Evolutionary conservation across 2,888 invertebrate species (phyloP), one percentile per base, ranked within the genome.

Genomic region (Asteroscopus sphinx): DNA sequence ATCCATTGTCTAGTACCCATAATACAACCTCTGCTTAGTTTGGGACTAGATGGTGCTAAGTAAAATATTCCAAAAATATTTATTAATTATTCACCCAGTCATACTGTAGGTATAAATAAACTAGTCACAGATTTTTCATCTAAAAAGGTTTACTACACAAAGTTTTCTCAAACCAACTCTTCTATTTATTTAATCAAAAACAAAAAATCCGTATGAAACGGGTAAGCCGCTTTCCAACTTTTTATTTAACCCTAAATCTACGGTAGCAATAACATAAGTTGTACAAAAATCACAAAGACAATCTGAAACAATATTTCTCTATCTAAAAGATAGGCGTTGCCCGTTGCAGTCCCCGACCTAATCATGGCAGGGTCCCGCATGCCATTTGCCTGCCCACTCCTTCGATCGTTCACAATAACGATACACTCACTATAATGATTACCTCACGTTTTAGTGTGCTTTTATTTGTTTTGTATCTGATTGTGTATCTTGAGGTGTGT

Each of bases 321-420:
- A 73, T 75, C 58, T 68, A 78, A 76, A 76, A 80, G 75, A 76
- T 76, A 74, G 80, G 81, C 83, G 80, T 79, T 83, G 81, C 68
- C 73, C 77, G 78, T 68, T 84, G 85, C 83, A 85, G 90, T 91
- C 92, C 91, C 92, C 75, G 81, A 91, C 80, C 90, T 91, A 91
- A 92, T 93, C 90, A 91, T 72, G 80, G 70, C 57, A 70, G 64
- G 76, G 82, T 88, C 90, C 90, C 91, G 80, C 47, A 86, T 85
- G 88, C 84, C 86, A 85, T 87, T 86, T 86, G 84, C 83, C 82
- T 85, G 84, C 76, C 82, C 80, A 77, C 77, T 75, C 68, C 80
- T 84, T 79, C 83, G 81, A 87, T 85, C 82, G 79, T 53, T 74
- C 69, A 76, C 66, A 74, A 73, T 68, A 77, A 71, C 68, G 70